These are phyloP conservation scores for Manacus vitellinus DNA, from an alignment of 2,113 vertebrate genomes.

Conservation along the genomic window DNA sequence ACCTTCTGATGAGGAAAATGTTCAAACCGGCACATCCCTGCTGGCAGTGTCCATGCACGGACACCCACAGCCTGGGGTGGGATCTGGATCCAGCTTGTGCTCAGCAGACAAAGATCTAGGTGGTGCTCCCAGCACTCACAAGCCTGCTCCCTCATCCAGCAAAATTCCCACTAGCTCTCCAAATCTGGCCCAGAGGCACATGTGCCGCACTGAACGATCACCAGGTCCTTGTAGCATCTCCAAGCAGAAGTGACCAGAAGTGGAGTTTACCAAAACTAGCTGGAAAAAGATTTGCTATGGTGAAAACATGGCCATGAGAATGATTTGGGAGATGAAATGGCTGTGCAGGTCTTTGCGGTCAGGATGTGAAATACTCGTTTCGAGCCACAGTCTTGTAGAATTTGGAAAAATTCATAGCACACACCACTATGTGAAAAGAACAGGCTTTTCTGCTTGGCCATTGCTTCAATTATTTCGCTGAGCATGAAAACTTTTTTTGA, in stretches of 20 bases:
- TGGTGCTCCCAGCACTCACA: background rate
- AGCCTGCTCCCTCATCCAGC: background rate
- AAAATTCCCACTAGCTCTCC: background rate
- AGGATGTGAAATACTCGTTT: background rate
- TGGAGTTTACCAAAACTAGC: background rate
- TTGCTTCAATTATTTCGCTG: background rate
- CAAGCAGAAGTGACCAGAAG: rapidly evolving
- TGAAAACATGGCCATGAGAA: rapidly evolving
- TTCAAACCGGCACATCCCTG: background rate
- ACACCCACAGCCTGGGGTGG: rapidly evolving
- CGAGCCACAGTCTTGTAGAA: rapidly evolving
- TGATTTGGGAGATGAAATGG: background rate
- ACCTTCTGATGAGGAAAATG: background rate
- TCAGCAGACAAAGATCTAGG: background rate
- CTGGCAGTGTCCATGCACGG: rapidly evolving
- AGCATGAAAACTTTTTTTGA: background rate
- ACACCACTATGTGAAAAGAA: background rate
- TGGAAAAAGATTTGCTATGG: background rate
- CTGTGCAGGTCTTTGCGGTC: background rate
- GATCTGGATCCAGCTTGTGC: rapidly evolving
- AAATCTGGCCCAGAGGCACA: background rate
- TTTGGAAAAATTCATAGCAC: background rate
- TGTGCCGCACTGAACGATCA: rapidly evolving
- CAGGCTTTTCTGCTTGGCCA: background rate
- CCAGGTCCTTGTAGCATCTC: rapidly evolving